Base-by-base conservation (phyloP, 2,888 invertebrate species). In the Agonopterix subpropinquella region DNA sequence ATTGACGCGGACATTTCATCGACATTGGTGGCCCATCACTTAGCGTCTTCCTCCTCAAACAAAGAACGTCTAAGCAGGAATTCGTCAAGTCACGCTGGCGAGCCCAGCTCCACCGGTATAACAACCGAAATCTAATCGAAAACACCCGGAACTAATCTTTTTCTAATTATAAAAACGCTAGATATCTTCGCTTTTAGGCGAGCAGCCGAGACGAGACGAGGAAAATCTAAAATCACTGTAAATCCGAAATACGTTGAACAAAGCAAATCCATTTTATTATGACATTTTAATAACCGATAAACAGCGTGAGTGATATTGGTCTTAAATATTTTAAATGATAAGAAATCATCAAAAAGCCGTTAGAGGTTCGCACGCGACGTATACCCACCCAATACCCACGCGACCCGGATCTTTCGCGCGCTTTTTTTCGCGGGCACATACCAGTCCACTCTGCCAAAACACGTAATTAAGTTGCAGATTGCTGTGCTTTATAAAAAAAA, bases 111-210 rank as follows among this genome's bases (percentile, higher is more conserved):
- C 58, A 56, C 63, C 62, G 55, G 54, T 57, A 65, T 71, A 72
- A 74, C 74, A 75, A 68, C 78, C 82, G 70, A 83, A 83, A 79
- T 73, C 77, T 80, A 84, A 85, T 84, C 84, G 75, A 83, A 83
- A 81, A 79, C 77, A 76, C 73, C 83, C 84, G 83, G 77, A 86
- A 82, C 85, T 66, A 85, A 87, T 85, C 76, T 73, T 80, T 78
- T 80, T 79, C 65, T 79, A 80, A 83, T 79, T 78, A 77, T 70
- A 77, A 81, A 73, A 83, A 77, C 68, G 64, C 67, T 70, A 70
- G 58, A 59, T 77, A 73, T 73, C 70, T 66, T 70, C 66, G 57
- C 55, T 62, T 56, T 28, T 54, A 59, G 54, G 55, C 63, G 62
- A 57, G 65, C 62, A 60, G 64, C 65, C 64, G 65, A 65, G 64